phyloP scores from a whole-genome alignment of 2,888 invertebrate genomes.

The Zygothrica quintamaculata region DNA sequence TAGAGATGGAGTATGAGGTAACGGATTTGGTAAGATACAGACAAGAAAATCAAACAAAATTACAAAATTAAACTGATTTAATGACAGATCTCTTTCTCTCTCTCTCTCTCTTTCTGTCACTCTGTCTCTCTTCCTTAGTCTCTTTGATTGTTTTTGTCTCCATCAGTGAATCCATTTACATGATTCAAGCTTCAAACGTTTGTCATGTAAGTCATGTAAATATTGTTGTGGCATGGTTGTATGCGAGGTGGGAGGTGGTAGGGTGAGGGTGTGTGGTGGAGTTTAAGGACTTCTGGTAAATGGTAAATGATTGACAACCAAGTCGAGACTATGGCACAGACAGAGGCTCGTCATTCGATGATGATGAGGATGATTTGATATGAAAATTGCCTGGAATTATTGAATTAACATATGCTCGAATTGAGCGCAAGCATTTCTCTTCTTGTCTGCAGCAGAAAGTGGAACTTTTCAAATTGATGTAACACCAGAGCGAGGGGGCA shows the following conservation, averaged over 20 bases:
- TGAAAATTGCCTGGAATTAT: constrained; percentile 82
- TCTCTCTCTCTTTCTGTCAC: no score
- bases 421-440: constrained; percentile 72
- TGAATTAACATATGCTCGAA: constrained; percentile 81
- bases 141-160: constrained; percentile 4
- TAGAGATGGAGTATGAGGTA: neutral
- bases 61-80: constrained; percentile 77
- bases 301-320: constrained; percentile 69
- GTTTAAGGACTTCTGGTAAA: neutral
- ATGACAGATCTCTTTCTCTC: constrained; percentile 41
- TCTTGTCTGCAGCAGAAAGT: constrained; percentile 34
- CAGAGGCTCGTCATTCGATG: constrained; percentile 51
- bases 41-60: constrained; percentile 71
- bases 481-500: no score
- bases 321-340: constrained; percentile 41
- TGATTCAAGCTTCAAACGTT: constrained; percentile 31
- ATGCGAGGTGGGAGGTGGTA: neutral
- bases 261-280: neutral
- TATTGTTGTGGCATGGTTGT: constrained; percentile 36
- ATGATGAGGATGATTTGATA: constrained; percentile 72
- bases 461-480: neutral
- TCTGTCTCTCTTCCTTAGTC: no score
- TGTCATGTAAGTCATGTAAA: constrained; percentile 63
- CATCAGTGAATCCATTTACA: constrained; percentile 43
- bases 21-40: constrained; percentile 2